phyloP scores from a whole-genome alignment of 2,797 vertebrate genomes.

The Megaceryle alcyon region DNA sequence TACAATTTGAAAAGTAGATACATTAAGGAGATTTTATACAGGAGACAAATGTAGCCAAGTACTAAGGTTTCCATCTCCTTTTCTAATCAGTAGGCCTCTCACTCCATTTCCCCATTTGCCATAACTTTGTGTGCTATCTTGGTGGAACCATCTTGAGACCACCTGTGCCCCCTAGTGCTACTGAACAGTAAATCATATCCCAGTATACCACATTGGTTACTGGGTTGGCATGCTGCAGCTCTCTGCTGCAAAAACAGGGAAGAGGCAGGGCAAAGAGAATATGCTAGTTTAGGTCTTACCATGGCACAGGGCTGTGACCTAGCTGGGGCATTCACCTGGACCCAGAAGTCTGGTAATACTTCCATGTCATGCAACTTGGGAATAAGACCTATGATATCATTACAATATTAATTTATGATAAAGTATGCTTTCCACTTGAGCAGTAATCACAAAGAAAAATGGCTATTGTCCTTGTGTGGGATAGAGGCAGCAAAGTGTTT shows the following conservation, averaged over 20 bases:
- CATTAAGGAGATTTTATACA: background rate
- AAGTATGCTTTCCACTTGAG: background rate
- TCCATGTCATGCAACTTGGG: background rate
- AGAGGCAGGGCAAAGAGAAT: background rate
- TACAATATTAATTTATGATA: background rate
- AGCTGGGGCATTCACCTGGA: background rate
- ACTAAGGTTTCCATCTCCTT: background rate
- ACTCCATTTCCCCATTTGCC: background rate
- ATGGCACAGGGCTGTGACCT: background rate
- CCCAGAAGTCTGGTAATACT: background rate
- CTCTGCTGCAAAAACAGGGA: background rate
- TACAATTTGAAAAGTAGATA: slow-evolving; percentile 6
- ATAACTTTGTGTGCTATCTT: background rate
- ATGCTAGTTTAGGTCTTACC: background rate
- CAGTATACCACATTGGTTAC: background rate
- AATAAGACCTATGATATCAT: background rate
- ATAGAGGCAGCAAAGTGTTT: background rate
- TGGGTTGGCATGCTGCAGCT: background rate
- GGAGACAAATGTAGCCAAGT: background rate
- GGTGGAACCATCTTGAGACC: background rate
- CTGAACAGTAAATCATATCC: background rate
- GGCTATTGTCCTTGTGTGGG: background rate
- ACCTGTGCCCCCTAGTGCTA: background rate
- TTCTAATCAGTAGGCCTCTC: background rate
- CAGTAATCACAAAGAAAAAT: background rate